These are phyloP conservation scores for Drosophila bipectinata DNA, from an alignment of 1,140 invertebrate genomes.

Conservation along the genomic window DNA sequence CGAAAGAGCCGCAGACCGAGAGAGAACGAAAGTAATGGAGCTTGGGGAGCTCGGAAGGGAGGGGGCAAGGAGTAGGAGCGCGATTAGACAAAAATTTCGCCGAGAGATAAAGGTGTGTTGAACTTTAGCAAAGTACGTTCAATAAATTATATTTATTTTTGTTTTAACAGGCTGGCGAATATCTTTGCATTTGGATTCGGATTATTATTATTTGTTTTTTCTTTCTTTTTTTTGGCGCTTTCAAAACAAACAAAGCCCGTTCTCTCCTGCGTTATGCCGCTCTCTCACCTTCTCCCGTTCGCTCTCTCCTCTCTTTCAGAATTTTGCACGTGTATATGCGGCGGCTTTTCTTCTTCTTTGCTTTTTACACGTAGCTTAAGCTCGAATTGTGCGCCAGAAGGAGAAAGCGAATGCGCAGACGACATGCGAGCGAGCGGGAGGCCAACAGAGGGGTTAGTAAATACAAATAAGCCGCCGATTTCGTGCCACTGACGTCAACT, in stretches of 20 bases:
- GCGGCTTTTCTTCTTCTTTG: constrained; percentile 15
- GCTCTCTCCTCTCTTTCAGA: constrained; percentile 6
- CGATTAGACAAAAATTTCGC: constrained; percentile 26
- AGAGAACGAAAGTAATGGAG: neutral
- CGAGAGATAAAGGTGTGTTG: constrained; percentile 72
- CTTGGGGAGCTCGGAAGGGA: neutral
- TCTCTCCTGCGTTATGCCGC: neutral
- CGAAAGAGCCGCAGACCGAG: constrained; percentile 11
- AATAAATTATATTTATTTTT: constrained; percentile 44
- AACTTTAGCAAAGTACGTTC: constrained; percentile 63
- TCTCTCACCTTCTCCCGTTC: neutral
- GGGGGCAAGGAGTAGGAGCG: neutral
- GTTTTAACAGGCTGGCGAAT: constrained; percentile 19
- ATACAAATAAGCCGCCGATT: constrained; percentile 21
- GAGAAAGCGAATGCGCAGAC: constrained; percentile 10
- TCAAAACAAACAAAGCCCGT: constrained; percentile 39
- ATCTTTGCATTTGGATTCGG: constrained; percentile 6
- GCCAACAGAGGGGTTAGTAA: constrained; percentile 9
- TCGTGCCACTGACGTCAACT: constrained; percentile 34
- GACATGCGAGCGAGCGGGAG: constrained; percentile 12
- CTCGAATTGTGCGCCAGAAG: constrained; percentile 4
- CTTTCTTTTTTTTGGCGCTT: constrained; percentile 30
- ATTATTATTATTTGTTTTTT: neutral
- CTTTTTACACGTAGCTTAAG: constrained; percentile 30
- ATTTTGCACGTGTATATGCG: constrained; percentile 44